These are phyloP conservation scores for Anolis carolinensis DNA, from an alignment of 2,113 vertebrate species.

Conservation along the genomic window DNA sequence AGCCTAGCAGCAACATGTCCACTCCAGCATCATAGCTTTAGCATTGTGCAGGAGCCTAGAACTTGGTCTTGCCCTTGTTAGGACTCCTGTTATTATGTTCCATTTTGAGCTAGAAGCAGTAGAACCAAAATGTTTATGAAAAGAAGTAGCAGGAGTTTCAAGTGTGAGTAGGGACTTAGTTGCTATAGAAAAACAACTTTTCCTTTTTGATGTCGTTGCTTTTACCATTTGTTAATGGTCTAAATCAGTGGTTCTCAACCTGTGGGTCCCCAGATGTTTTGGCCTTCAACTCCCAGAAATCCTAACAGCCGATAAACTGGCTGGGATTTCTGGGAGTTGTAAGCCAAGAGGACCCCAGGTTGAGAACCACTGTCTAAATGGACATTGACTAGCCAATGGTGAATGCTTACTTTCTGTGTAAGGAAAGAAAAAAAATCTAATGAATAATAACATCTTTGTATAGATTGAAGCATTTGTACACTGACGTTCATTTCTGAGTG, in stretches of 20 bases:
- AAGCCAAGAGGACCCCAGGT: too few species aligned
- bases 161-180: background rate
- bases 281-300: too few species aligned
- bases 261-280: too few species aligned
- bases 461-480: background rate
- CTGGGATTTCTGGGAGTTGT: too few species aligned
- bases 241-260: too few species aligned
- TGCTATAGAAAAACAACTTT: background rate
- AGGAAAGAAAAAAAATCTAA: background rate
- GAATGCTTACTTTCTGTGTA: background rate
- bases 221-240: background rate
- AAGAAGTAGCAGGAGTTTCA: background rate
- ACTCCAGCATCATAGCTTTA: too few species aligned
- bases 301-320: too few species aligned
- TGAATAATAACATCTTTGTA: background rate
- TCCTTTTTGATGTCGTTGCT: background rate
- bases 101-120: background rate
- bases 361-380: too few species aligned
- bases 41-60: background rate
- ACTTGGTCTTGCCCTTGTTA: too few species aligned
- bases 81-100: background rate
- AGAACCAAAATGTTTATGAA: background rate
- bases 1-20: background rate
- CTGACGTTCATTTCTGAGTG: conserved; percentile 17
- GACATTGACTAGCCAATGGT: background rate